Conservation (phyloP, 2,888 invertebrate species). For the Macrophya alboannulata region DNA sequence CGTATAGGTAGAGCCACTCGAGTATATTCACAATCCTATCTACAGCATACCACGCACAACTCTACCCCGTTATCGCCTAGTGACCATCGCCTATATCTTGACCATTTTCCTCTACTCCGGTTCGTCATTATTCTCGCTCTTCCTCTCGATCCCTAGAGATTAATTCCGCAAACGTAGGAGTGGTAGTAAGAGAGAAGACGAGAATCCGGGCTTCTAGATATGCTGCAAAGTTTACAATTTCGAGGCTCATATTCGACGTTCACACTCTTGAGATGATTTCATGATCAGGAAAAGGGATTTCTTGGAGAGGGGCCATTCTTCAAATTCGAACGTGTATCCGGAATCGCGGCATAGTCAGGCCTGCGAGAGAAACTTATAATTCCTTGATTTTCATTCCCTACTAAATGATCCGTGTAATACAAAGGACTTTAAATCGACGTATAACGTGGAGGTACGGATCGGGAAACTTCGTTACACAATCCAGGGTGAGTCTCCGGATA, state of each 20-base stretch:
- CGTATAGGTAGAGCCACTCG: not conserved
- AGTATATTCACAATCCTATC: conserved; percentile 8
- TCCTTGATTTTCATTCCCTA: not conserved
- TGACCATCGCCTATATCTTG: not conserved
- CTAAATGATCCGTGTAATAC: not conserved
- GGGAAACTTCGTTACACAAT: not conserved
- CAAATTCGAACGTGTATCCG: not conserved
- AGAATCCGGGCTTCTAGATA: not conserved
- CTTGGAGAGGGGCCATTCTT: not conserved
- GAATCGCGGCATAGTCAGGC: too few relatives aligned
- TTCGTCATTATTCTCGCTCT: not conserved
- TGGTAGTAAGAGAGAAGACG: not conserved
- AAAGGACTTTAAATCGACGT: not conserved
- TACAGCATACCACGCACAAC: not conserved
- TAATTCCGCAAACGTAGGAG: not conserved
- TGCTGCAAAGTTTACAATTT: not conserved
- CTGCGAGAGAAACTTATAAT: not conserved
- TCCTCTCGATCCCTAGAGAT: not conserved
- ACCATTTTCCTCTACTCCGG: not conserved
- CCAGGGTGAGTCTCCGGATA: not conserved
- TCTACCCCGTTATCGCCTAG: not conserved
- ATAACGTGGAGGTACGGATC: not conserved
- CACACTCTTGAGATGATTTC: not conserved
- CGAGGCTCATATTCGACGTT: too few relatives aligned
- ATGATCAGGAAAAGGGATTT: too few relatives aligned